phyloP scores from a whole-genome alignment of 2,797 vertebrate genomes.

The Champsocephalus esox region DNA sequence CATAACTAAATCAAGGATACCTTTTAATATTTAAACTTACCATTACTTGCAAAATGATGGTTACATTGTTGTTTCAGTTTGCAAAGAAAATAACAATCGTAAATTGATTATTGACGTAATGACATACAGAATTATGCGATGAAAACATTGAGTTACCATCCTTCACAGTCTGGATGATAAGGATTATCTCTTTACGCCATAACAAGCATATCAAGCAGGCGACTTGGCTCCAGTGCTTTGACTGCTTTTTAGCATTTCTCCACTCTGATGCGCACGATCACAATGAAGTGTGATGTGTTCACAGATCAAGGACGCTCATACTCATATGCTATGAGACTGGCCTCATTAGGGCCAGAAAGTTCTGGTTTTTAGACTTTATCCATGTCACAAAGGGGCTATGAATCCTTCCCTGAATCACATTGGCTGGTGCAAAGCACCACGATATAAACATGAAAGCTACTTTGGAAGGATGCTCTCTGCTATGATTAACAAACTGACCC shows the following conservation, averaged over 20 bases:
- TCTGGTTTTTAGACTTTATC: conserved; percentile 62
- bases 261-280: conserved; percentile 75
- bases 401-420: conserved; percentile 45
- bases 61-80: conserved; percentile 17
- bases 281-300: conserved; percentile 65
- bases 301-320: conserved; percentile 68
- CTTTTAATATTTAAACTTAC: conserved; percentile 11
- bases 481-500: conserved; percentile 28
- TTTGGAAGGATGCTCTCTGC: conserved; percentile 28
- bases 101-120: conserved; percentile 41
- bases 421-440: conserved; percentile 30
- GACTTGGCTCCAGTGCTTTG: conserved; percentile 55
- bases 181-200: conserved; percentile 56
- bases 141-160: conserved; percentile 19
- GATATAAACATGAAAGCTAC: conserved; percentile 47
- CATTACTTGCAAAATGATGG: conserved; percentile 6
- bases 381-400: conserved; percentile 39
- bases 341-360: conserved; percentile 80
- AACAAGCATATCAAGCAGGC: conserved; percentile 62
- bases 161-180: conserved; percentile 29
- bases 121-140: conserved; percentile 43
- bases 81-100: conserved; percentile 26
- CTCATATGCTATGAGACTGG: conserved; percentile 54
- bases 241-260: conserved; percentile 56
- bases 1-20: conserved; percentile 18